These are phyloP conservation scores for Enteromius trimaculatus DNA, from an alignment of 2,797 vertebrate genomes.

Conservation along the genomic window DNA sequence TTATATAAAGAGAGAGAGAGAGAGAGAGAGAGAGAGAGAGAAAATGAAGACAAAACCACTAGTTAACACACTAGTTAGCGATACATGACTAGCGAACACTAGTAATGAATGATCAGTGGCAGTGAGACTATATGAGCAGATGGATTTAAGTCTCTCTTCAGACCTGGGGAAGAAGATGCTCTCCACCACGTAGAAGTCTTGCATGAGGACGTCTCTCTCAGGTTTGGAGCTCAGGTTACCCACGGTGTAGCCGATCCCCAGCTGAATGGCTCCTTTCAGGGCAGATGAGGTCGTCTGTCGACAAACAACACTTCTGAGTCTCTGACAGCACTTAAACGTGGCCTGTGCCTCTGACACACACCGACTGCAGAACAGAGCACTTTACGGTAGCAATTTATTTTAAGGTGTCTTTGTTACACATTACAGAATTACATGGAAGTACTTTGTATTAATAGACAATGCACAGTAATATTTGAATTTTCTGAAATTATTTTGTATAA, in stretches of 20 bases:
- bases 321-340: not conserved
- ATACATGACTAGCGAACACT: not conserved
- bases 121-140: not conserved
- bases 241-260: slow-evolving; percentile 97
- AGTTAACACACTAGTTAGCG: not conserved
- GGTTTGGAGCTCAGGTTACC: slow-evolving; percentile 98
- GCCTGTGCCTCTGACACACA: not conserved
- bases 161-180: slow-evolving; percentile 98
- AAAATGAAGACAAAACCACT: not conserved
- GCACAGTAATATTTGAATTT: not conserved
- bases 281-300: slow-evolving; percentile 94
- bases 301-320: not conserved
- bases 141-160: slow-evolving; percentile 1
- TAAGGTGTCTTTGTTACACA: too few relatives aligned
- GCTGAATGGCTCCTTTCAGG: slow-evolving; percentile 94
- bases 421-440: too few relatives aligned
- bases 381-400: too few relatives aligned
- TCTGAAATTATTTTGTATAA: not conserved
- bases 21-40: too few relatives aligned
- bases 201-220: slow-evolving; percentile 96
- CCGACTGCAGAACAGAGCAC: not conserved
- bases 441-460: too few relatives aligned
- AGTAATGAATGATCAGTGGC: not conserved
- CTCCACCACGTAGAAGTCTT: slow-evolving; percentile 97
- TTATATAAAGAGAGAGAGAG: too few relatives aligned